These are phyloP conservation scores for Macrophya alboannulata DNA, from an alignment of 2,888 invertebrate genomes.

Conservation along the genomic window DNA sequence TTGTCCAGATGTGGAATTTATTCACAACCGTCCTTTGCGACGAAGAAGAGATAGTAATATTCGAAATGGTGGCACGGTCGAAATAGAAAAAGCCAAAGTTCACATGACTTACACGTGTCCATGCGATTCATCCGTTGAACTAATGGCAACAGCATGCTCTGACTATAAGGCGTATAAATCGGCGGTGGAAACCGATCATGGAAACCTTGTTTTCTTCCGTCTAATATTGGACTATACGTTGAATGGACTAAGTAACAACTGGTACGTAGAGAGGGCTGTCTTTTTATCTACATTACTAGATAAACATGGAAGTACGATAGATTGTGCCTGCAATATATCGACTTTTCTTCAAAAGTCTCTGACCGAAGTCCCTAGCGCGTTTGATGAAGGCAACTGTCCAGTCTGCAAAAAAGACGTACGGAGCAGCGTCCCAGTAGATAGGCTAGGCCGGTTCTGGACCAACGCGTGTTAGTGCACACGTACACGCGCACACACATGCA, in stretches of 20 bases:
- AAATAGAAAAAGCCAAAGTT: not conserved
- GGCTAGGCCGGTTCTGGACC: no score
- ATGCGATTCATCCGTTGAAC: conserved; percentile 30
- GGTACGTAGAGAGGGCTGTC: conserved; percentile 29
- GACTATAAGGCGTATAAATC: conserved; percentile 34
- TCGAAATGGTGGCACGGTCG: conserved; percentile 21
- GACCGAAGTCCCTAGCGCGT: conserved; percentile 33
- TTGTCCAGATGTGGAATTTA: conserved; percentile 27
- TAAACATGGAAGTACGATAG: conserved; percentile 33
- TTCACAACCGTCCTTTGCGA: conserved; percentile 25
- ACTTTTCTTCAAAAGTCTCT: conserved; percentile 25
- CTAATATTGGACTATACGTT: conserved; percentile 18
- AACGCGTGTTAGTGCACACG: no score
- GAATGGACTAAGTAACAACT: conserved; percentile 20
- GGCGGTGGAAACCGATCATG: not conserved
- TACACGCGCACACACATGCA: no score
- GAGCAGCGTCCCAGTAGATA: no score
- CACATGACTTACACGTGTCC: conserved; percentile 23
- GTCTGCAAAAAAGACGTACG: not conserved
- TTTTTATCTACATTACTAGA: conserved; percentile 18
- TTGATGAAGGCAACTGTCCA: conserved; percentile 38
- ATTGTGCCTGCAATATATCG: conserved; percentile 41
- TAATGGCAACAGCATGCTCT: conserved; percentile 29
- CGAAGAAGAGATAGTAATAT: conserved; percentile 29
- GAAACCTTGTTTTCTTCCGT: conserved; percentile 21